A percentile compares a stretch with the other conserved stretches of the same genome.
phyloP scores from a whole-genome alignment of 2,797 vertebrate species.

The Acomys russatus region DNA sequence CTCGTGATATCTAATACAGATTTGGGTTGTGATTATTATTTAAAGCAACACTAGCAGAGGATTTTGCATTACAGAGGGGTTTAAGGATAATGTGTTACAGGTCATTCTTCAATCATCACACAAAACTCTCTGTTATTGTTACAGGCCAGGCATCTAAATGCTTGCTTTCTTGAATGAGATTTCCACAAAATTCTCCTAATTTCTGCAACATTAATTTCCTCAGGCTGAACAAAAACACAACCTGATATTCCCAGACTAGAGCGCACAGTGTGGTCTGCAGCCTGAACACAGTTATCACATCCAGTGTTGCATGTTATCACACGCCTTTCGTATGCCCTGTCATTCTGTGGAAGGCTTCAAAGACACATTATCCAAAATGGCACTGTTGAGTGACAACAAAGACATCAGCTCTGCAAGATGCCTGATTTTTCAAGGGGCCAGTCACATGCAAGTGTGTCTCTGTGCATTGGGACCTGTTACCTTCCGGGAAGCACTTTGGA shows the following conservation, averaged over 20 bases:
- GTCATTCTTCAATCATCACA: not conserved
- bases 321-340: not conserved
- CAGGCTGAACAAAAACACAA: not conserved
- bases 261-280: not conserved
- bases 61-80: not conserved
- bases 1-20: accelerated
- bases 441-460: constrained; percentile 65
- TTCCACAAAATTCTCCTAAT: constrained; percentile 3
- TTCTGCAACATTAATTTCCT: not conserved
- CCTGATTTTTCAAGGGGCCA: constrained; percentile 63
- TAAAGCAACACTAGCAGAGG: too few species aligned
- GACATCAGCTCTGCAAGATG: constrained; percentile 7
- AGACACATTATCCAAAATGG: constrained; percentile 51
- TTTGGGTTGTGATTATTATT: too few species aligned
- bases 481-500: not conserved
- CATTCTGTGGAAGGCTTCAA: constrained; percentile 21
- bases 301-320: not conserved
- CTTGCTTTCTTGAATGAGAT: not conserved
- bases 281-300: not conserved
- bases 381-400: constrained; percentile 56
- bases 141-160: not conserved
- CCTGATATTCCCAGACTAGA: not conserved
- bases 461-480: constrained; percentile 16
- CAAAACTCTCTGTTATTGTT: not conserved
- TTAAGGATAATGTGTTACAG: not conserved